These are phyloP conservation scores for Glossophaga mutica DNA, from an alignment of 2,797 vertebrate genomes.

Conservation along the genomic window DNA sequence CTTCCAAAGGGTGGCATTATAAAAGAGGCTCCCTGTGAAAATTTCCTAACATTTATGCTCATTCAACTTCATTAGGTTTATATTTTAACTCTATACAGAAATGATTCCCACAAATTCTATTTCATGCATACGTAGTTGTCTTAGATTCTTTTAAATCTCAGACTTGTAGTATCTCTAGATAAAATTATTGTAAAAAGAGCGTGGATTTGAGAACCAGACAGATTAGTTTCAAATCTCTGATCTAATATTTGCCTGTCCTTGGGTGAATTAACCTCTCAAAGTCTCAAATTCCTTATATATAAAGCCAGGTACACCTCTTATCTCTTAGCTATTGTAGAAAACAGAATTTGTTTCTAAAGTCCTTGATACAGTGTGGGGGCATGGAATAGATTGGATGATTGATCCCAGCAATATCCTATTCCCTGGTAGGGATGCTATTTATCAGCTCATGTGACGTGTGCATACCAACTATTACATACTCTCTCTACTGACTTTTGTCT, in stretches of 20 bases:
- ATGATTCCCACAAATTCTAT: background rate
- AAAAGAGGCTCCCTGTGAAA: background rate
- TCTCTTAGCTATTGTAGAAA: background rate
- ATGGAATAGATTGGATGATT: background rate
- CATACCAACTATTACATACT: background rate
- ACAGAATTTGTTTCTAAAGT: background rate
- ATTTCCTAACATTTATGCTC: background rate
- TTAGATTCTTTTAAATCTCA: constrained; percentile 4
- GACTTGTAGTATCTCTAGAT: background rate
- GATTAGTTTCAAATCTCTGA: background rate
- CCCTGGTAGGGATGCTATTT: background rate
- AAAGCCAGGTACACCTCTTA: background rate
- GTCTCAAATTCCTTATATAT: background rate
- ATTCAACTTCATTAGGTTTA: background rate
- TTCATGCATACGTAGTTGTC: background rate
- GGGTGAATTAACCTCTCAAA: constrained; percentile 1
- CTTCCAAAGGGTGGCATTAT: background rate
- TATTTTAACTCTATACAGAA: background rate
- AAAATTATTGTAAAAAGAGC: background rate
- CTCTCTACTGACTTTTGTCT: background rate
- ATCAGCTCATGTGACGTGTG: background rate
- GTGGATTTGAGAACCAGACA: background rate
- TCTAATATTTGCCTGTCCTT: background rate
- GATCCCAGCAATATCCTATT: background rate
- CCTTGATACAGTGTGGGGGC: background rate